A percentile compares a stretch with the other conserved stretches of the same genome.
These are phyloP conservation scores for Melanotaenia trifasciata DNA, from an alignment of 2,797 vertebrate genomes.

Conservation along the genomic window DNA sequence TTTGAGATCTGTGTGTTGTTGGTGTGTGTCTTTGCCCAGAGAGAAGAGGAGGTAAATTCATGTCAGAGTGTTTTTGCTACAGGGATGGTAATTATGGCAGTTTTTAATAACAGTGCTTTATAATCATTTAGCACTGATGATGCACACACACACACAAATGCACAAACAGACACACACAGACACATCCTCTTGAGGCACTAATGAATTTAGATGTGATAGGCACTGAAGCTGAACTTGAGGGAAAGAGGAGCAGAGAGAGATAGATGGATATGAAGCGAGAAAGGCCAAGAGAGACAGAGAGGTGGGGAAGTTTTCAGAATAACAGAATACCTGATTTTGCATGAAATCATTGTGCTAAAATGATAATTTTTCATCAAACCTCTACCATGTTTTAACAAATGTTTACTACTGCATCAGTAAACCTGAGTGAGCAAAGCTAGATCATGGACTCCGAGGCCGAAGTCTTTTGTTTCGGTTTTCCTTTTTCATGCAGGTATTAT, in stretches of 20 bases:
- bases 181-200: constrained; percentile 71
- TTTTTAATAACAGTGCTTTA: constrained; percentile 83
- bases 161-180: constrained; percentile 21
- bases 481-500: not conserved
- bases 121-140: constrained; percentile 80
- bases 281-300: constrained; percentile 55
- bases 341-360: constrained; percentile 28
- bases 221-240: constrained; percentile 77
- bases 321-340: constrained; percentile 55
- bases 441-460: not conserved
- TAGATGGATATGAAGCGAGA: constrained; percentile 62
- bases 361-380: constrained; percentile 43
- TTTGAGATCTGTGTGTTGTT: constrained; percentile 34
- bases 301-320: constrained; percentile 46
- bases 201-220: constrained; percentile 82
- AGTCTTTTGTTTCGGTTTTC: not conserved
- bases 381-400: constrained; percentile 5
- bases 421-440: not conserved
- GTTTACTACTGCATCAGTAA: not conserved
- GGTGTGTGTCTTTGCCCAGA: constrained; percentile 62
- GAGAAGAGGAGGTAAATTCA: constrained; percentile 74
- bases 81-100: constrained; percentile 76
- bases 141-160: constrained; percentile 29
- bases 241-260: constrained; percentile 45
- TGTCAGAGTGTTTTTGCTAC: constrained; percentile 77